These are phyloP conservation scores for Coenonympha arcania DNA, from an alignment of 2,888 invertebrate species.

Conservation along the genomic window DNA sequence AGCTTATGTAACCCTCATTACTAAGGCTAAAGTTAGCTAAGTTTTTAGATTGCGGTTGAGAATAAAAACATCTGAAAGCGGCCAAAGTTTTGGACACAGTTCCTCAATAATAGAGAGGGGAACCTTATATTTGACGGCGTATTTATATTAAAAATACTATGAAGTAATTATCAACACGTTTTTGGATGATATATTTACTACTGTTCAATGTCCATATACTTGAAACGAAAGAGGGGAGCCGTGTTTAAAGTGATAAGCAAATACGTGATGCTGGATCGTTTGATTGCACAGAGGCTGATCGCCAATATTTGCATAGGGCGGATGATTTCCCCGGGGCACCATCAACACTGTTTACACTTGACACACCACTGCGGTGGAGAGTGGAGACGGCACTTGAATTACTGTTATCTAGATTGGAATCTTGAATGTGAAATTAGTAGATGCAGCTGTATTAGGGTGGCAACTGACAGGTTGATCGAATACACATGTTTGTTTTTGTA, in stretches of 20 bases:
- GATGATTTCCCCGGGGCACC: conserved; percentile 51
- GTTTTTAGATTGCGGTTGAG: too few relatives aligned
- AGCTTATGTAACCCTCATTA: too few relatives aligned
- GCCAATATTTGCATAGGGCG: conserved; percentile 29
- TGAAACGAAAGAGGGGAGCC: conserved; percentile 12
- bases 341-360: conserved; percentile 33
- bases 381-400: conserved; percentile 21
- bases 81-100: too few relatives aligned
- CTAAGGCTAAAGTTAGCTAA: too few relatives aligned
- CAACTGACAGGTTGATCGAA: neutral
- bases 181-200: neutral
- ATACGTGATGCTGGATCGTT: conserved; percentile 22
- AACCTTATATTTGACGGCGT: too few relatives aligned
- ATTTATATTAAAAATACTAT: too few relatives aligned
- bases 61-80: too few relatives aligned
- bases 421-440: conserved; percentile 31
- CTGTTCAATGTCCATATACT: neutral
- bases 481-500: neutral
- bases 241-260: conserved; percentile 23
- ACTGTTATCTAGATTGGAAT: conserved; percentile 55
- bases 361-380: conserved; percentile 12
- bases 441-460: conserved; percentile 12
- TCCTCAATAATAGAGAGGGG: too few relatives aligned
- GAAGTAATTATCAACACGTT: too few relatives aligned
- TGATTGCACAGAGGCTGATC: conserved; percentile 17